Evolutionary conservation across 2,797 vertebrate genomes (phyloP).

Genomic region (Poeciliopsis paucimaculata): DNA sequence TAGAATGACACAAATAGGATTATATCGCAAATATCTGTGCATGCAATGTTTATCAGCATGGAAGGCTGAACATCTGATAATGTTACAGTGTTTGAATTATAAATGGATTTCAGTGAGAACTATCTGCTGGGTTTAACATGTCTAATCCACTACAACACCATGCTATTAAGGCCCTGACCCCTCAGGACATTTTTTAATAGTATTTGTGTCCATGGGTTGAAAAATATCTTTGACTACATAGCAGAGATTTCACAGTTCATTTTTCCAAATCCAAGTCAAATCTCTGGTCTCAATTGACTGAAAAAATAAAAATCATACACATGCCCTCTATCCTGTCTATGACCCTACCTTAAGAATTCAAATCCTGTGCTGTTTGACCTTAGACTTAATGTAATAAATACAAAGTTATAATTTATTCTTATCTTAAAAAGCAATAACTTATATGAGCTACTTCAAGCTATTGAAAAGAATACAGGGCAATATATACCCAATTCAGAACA

Average conservation of each 20-base stretch:
- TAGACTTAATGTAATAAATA: not conserved
- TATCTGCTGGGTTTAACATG: not conserved
- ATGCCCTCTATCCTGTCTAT: not conserved
- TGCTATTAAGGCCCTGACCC: not conserved
- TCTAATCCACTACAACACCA: not conserved
- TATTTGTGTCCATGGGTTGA: not conserved
- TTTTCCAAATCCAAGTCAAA: not conserved
- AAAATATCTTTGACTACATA: not conserved
- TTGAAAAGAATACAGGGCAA: not conserved
- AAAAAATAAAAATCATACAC: not conserved
- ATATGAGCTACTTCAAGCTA: not conserved
- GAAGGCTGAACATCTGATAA: not conserved
- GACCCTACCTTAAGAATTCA: not conserved
- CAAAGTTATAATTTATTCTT: not conserved
- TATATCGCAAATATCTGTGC: slow-evolving; percentile 40
- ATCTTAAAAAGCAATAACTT: not conserved
- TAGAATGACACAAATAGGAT: slow-evolving; percentile 55
- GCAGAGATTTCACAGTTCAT: not conserved
- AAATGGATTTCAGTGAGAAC: not conserved
- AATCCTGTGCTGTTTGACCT: not conserved
- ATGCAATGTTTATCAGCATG: slow-evolving; percentile 17
- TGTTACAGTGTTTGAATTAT: not conserved
- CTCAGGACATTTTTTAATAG: not conserved
- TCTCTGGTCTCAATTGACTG: not conserved
- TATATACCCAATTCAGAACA: not conserved